Evolutionary conservation across 2,888 invertebrate species (phyloP).

Genomic region (Linyphia triangularis): DNA sequence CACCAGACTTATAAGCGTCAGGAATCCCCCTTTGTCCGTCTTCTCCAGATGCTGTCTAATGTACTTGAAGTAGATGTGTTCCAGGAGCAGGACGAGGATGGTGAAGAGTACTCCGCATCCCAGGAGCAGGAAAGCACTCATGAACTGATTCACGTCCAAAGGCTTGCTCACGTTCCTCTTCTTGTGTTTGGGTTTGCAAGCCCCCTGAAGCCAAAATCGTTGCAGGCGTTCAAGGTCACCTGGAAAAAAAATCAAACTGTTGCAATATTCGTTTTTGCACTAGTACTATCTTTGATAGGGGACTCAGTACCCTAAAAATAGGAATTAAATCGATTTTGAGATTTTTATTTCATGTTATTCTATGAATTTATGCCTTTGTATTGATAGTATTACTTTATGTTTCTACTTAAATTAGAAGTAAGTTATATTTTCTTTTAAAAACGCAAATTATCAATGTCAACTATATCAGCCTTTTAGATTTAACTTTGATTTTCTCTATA

Average conservation of each 20-base stretch:
- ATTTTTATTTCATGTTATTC: too few species aligned
- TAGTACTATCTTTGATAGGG: too few species aligned
- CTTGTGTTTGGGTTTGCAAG: constrained; percentile 94
- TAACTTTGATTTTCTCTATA: too few species aligned
- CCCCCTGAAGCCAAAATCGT: constrained; percentile 96
- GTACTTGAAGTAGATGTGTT: constrained; percentile 97
- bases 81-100: constrained; percentile 90
- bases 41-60: constrained; percentile 89
- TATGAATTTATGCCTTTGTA: too few species aligned
- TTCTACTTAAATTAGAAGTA: too few species aligned
- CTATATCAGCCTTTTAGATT: too few species aligned
- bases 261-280: too few species aligned
- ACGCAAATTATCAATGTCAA: too few species aligned
- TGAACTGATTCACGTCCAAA: constrained; percentile 87
- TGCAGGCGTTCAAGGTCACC: constrained; percentile 96
- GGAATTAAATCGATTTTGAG: too few species aligned
- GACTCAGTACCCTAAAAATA: too few species aligned
- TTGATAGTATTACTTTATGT: too few species aligned
- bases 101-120: constrained; percentile 96
- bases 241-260: constrained; percentile 79
- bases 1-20: constrained; percentile 95
- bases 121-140: constrained; percentile 96
- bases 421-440: too few species aligned
- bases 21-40: constrained; percentile 93
- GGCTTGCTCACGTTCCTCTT: constrained; percentile 84